These are phyloP conservation scores for Zootoca vivipara DNA, from an alignment of 2,113 vertebrate species.

Conservation along the genomic window DNA sequence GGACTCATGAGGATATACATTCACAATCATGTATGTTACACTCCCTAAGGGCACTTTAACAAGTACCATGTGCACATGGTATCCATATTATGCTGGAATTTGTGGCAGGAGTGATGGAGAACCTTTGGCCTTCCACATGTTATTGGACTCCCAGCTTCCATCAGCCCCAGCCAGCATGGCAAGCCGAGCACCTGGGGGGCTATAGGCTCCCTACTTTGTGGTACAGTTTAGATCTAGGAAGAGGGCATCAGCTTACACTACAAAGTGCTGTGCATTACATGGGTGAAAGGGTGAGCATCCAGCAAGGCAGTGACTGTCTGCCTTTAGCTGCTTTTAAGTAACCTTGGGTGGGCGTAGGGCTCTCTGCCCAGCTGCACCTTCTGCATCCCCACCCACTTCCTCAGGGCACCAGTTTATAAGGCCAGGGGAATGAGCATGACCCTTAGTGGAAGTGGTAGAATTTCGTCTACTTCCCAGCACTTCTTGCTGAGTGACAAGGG, in stretches of 20 bases:
- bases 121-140: no score
- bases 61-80: not conserved
- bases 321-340: not conserved
- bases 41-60: not conserved
- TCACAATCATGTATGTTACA: rapidly evolving
- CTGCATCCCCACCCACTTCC: not conserved
- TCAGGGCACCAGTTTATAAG: not conserved
- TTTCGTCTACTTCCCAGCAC: no score
- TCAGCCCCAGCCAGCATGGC: no score
- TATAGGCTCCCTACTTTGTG: no score
- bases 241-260: not conserved
- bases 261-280: not conserved
- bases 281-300: not conserved
- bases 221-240: not conserved
- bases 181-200: no score
- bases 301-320: not conserved
- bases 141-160: no score
- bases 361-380: not conserved
- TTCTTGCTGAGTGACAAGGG: no score
- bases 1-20: rapidly evolving
- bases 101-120: not conserved
- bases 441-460: no score
- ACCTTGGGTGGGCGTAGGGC: not conserved
- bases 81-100: not conserved
- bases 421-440: no score